A percentile compares a stretch with the other conserved stretches of the same genome.
Conservation (phyloP, 53 echinoderm and acorn worm species). For the Glandiceps talaboti region DNA sequence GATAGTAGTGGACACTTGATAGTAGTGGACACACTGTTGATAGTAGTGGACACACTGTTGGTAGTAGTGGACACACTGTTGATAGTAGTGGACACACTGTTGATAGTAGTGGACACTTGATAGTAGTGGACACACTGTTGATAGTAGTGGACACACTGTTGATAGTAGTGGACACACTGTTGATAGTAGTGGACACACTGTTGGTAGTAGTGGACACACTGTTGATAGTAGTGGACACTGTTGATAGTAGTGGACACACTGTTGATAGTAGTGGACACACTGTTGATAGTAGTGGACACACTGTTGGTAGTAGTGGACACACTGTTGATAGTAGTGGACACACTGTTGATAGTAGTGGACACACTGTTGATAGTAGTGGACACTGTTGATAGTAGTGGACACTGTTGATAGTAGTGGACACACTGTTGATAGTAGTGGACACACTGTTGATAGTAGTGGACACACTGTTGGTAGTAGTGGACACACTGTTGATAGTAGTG, state of each 20-base stretch:
- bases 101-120: no score
- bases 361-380: not conserved
- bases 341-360: no score
- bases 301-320: not conserved
- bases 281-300: not conserved
- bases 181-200: no score
- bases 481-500: not conserved
- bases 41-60: not conserved
- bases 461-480: not conserved
- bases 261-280: not conserved
- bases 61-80: not conserved
- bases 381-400: not conserved
- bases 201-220: not conserved
- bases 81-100: not conserved
- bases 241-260: not conserved
- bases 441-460: not conserved
- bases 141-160: not conserved
- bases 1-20: not conserved
- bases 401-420: not conserved
- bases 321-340: not conserved
- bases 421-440: not conserved
- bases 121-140: not conserved
- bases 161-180: not conserved
- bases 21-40: not conserved
- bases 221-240: not conserved